Base-by-base conservation (phyloP, 2,113 vertebrate species). In the Calidris pugnax region DNA sequence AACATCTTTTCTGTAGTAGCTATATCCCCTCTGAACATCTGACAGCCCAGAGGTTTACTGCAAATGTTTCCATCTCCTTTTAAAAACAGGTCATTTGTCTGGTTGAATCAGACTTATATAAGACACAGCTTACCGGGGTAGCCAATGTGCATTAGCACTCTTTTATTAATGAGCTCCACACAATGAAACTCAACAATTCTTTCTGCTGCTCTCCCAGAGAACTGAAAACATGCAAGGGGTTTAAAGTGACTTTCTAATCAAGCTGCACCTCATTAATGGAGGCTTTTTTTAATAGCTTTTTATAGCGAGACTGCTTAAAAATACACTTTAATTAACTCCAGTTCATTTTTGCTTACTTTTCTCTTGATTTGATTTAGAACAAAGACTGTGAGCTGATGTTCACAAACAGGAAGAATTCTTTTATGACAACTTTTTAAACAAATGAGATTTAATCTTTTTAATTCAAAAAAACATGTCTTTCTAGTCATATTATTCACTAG, bases 211-310 rank as follows among this genome's bases (percentile, higher is more conserved):
- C 74, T 97, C 89, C 87, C 5, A 35, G 23, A 72, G 30, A 91
- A 66, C 37, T 86, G 50, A 77, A 69, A 94, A 89, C 28, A 71
- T 13, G 56, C 26, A 89, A 83, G 0, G 7, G 30, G 76, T 94
- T 93, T 96, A 91, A 97, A 96, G 71, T 45, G 19, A 78, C 78
- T 98, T 97, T 92, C 82, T 95, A 96, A 97, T 97, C 85, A 95
- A 84, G 37, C 35, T 87, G 18, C 69, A 96, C 68, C 57, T 97
- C 85, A 90, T 96, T 96, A 94, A 91, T 27, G 39, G 33, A 72
- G 24, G 24, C 7, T 73, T 12, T 89, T 84, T 93, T 33, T 14
- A 79, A 87, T 48, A 35, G 35, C 8, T 94, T 92, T 94, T 94
- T 81, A 64, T 51, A 69, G 69, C n/a, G 63, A 87, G 26, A 41